A percentile compares a stretch with the other conserved stretches of the same genome.
Evolutionary conservation across 2,888 invertebrate species (phyloP).

Genomic region (Tupiocoris notatus): DNA sequence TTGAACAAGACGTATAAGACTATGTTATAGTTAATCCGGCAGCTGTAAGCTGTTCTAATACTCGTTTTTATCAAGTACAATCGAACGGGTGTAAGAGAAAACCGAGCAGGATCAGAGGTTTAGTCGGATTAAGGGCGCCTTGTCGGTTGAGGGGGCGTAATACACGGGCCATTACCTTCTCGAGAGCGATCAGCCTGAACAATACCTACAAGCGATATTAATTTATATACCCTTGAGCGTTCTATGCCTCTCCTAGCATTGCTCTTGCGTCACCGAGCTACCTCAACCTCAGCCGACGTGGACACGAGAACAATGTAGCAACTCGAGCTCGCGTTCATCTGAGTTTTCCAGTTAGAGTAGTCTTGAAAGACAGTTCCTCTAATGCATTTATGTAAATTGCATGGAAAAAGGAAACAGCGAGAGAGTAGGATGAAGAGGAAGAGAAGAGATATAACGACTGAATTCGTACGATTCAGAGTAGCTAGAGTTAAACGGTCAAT

Average conservation of each 20-base stretch:
- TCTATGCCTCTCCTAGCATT: neutral
- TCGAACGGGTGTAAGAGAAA: neutral
- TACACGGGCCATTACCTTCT: constrained; percentile 33
- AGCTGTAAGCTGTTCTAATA: neutral
- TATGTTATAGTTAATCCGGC: neutral
- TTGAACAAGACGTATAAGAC: neutral
- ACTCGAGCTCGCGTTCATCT: too few relatives aligned
- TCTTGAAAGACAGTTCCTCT: too few relatives aligned
- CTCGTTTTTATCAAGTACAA: neutral
- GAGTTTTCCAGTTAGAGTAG: too few relatives aligned
- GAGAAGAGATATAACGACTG: too few relatives aligned
- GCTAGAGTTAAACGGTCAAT: too few relatives aligned
- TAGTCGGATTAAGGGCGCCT: constrained; percentile 22
- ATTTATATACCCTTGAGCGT: constrained; percentile 10
- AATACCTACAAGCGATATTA: constrained; percentile 16
- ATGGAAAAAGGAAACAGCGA: too few relatives aligned
- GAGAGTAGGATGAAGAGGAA: too few relatives aligned
- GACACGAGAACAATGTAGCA: too few relatives aligned
- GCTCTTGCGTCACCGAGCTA: neutral
- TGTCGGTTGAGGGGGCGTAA: constrained; percentile 27
- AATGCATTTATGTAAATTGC: too few relatives aligned
- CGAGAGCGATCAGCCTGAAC: constrained; percentile 22
- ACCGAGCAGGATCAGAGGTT: neutral
- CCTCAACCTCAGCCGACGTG: neutral
- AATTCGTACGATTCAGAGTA: too few relatives aligned